These are phyloP conservation scores for Bostrychus sinensis DNA, from an alignment of 2,113 vertebrate species.

Conservation along the genomic window DNA sequence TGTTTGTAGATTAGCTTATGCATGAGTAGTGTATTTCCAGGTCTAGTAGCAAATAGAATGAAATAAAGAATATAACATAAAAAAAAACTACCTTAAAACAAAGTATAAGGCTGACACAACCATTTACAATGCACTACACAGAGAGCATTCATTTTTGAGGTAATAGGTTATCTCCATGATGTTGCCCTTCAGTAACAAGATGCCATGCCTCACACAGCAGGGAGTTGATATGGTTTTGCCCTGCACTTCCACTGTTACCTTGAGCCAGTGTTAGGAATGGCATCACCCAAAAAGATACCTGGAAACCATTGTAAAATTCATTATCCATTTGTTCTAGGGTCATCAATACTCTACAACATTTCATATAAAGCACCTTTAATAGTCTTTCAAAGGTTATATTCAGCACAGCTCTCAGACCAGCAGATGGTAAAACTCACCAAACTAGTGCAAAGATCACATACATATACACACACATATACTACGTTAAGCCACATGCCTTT, in stretches of 20 bases:
- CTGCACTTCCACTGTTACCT: not conserved
- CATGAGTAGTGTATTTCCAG: too few relatives aligned
- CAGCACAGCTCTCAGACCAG: constrained; percentile 19
- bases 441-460: constrained; percentile 28
- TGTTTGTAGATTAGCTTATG: not conserved
- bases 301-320: not conserved
- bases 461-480: constrained; percentile 20
- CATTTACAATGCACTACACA: too few relatives aligned
- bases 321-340: not conserved
- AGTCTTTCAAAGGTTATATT: constrained; percentile 17
- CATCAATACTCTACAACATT: not conserved
- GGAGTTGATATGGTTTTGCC: too few relatives aligned
- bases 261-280: too few relatives aligned
- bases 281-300: not conserved
- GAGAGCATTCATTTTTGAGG: too few relatives aligned
- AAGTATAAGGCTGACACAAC: too few relatives aligned
- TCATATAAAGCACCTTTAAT: constrained; percentile 27
- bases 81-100: too few relatives aligned
- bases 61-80: too few relatives aligned
- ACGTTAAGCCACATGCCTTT: not conserved
- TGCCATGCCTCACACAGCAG: too few relatives aligned
- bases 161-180: too few relatives aligned
- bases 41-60: too few relatives aligned
- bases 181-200: too few relatives aligned
- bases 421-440: constrained; percentile 32